Evolutionary conservation across 1,140 invertebrate species (phyloP).

Genomic region (Neelides sp.): DNA sequence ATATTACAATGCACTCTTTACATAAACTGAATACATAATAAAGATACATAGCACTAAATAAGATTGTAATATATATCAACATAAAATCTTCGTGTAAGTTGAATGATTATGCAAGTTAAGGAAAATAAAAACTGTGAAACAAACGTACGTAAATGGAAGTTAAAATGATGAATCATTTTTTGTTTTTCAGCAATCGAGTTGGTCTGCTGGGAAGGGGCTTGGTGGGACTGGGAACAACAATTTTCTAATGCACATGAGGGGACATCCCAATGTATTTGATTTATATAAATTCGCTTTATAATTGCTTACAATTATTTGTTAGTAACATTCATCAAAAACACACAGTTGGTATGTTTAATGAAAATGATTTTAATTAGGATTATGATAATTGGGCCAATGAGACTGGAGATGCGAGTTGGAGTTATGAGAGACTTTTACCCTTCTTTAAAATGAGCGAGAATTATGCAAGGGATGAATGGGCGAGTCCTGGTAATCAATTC

Average conservation of each 20-base stretch:
- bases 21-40: no score
- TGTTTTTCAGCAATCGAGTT: slow-evolving; percentile 9
- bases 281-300: not conserved
- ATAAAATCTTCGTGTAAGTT: no score
- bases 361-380: no score
- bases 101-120: no score
- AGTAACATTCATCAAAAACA: not conserved
- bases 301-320: not conserved
- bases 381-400: slow-evolving; percentile 10
- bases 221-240: slow-evolving; percentile 17
- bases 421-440: not conserved
- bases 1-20: no score
- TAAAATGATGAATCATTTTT: not conserved
- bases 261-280: slow-evolving; percentile 8
- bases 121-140: not conserved
- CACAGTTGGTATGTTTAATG: no score
- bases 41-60: no score
- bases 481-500: not conserved
- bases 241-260: slow-evolving; percentile 15
- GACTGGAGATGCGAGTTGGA: slow-evolving; percentile 3
- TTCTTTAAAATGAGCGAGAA: not conserved
- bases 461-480: not conserved
- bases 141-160: not conserved
- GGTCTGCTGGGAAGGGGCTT: slow-evolving; percentile 18
- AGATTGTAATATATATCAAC: no score